Evolutionary conservation across 1,140 invertebrate genomes (phyloP).

Genomic region (Sitobion miscanthi): DNA sequence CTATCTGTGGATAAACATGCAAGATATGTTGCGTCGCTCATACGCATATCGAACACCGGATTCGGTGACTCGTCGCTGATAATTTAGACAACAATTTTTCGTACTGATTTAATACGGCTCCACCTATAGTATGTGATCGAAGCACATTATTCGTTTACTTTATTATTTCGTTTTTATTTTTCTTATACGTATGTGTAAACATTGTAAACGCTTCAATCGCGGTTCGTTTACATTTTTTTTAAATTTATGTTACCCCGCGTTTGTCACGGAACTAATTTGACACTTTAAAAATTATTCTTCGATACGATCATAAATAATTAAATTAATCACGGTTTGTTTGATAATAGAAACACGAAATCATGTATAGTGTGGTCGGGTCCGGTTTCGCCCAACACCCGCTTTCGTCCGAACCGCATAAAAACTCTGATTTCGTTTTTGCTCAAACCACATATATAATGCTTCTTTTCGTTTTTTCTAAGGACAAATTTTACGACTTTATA

Average conservation of each 20-base stretch:
- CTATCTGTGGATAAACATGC: too few relatives aligned
- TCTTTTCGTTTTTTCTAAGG: not conserved
- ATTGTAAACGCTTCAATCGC: not conserved
- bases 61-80: too few relatives aligned
- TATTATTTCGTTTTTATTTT: not conserved
- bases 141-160: not conserved
- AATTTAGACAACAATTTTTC: too few relatives aligned
- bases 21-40: too few relatives aligned
- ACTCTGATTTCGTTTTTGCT: not conserved
- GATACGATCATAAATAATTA: not conserved
- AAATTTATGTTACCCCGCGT: not conserved
- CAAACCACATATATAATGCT: not conserved
- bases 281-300: not conserved
- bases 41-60: too few relatives aligned
- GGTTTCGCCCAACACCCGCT: not conserved
- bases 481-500: not conserved
- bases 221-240: not conserved
- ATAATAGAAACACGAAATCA: not conserved
- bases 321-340: constrained; percentile 1
- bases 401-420: not conserved
- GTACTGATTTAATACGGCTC: too few relatives aligned
- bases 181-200: not conserved
- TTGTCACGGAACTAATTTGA: not conserved
- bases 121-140: too few relatives aligned
- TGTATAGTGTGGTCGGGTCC: not conserved